Base-by-base conservation (phyloP, 2,797 vertebrate genomes). In the Cuniculus paca region DNA sequence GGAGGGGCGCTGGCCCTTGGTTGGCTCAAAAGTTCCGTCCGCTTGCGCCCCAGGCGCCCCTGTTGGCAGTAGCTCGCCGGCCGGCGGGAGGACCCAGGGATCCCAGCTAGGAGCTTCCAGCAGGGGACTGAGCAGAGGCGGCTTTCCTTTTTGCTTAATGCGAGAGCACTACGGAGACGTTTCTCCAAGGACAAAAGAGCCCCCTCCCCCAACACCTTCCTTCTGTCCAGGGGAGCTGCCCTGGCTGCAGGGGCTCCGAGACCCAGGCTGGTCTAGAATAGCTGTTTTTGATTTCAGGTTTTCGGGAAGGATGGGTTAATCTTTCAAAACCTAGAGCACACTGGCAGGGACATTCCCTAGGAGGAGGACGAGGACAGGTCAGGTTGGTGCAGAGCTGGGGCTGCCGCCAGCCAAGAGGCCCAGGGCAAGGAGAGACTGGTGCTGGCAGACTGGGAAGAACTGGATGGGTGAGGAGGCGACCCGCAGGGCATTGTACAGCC, bases 21-120 rank as follows among this genome's bases (percentile, higher is more conserved):
- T 85, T n/a, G 70, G 78, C 45, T 87, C 78, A 48, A 87, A 97
- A 98, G 95, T 97, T 97, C 91, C 78, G 31, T 91, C 22, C 1
- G 2, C 68, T 86, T 24, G 77, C 1, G 24, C 70, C 85, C 63
- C n/a, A 34, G 85, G 80, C 2, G 28, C 52, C 81, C 31, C 24
- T 54, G 56, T 80, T 54, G 74, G 36, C 60, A 28, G 34, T 28
- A 56, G 93, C 56, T 45, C 0, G 60, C 75, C 17, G 0, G 93
- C 56, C 45, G 0, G 60, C 75, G 11, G 0, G 52, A 81, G 60
- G 45, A 11, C 3, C 2, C 26, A 1, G 36, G 84, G 82, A 60
- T 42, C 48, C 39, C 45, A 34, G n/a, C 79, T 13, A 8, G 2
- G 42, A 50, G n/a, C n/a, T 77, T 92, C 26, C 70, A 16, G 24